Evolutionary conservation across 2,797 vertebrate genomes (phyloP), one percentile per base, ranked within the genome.

Genomic region (Champsocephalus gunnari): DNA sequence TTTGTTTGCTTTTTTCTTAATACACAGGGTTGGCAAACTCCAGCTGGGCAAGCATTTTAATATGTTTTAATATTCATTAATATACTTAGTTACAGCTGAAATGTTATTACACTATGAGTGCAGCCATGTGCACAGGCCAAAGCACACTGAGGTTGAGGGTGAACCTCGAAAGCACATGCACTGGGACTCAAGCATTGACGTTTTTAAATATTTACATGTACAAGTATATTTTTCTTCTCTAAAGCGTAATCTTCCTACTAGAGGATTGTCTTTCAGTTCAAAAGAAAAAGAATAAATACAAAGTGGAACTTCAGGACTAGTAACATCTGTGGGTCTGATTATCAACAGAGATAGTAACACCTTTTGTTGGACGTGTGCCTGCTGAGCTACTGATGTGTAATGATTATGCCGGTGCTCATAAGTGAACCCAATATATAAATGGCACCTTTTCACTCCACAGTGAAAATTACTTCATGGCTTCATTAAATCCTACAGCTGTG

Each of bases 1-100:
- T 49, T 9, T 2, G 13, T 34, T 53, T 68, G 16, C 3, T 81
- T 63, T 70, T 16, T 19, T n/a, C 21, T 71, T 38, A 67, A 72
- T 47, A 38, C 50, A 70, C 51, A 79, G 65, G 9, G 44, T 9
- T 38, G 58, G 49, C 34, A 59, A 51, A 5, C 43, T 17, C 11
- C 48, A 60, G 19, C 12, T 32, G 13, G n/a, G 32, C 38, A 17
- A 21, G 43, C 43, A 24, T 9, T 24, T 34, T 50, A 48, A 69
- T 69, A 16, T 43, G 7, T 50, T 41, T 48, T 55, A 43, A 47
- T 57, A 38, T 68, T 56, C 1, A 59, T 56, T n/a, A 0, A 16
- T 55, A 21, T 14, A 9, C 59, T 21, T 38, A 32, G 9, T 13
- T 54, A 44, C 17, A 54, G 55, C 17, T 54, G 11, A 38, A 24